Evolutionary conservation across 2,797 vertebrate genomes (phyloP).

Genomic region (Protonibea diacanthus): DNA sequence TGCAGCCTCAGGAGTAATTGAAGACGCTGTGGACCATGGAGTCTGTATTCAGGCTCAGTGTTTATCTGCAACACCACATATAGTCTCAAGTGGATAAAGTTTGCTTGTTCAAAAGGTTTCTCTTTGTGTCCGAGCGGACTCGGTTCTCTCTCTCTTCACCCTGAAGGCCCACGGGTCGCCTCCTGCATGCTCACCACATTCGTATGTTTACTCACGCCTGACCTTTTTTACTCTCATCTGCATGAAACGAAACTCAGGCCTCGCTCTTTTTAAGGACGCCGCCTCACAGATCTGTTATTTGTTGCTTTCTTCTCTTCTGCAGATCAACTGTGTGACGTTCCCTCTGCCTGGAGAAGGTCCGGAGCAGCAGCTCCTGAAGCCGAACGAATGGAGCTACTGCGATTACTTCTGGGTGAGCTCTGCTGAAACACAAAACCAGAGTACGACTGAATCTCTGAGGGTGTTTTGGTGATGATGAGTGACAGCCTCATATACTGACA

Average conservation of each 20-base stretch:
- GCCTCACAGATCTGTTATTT: constrained; percentile 6
- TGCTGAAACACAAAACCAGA: neutral
- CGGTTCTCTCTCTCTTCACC: neutral
- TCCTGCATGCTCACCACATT: constrained; percentile 43
- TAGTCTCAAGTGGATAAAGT: constrained; percentile 25
- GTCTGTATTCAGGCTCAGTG: constrained; percentile 68
- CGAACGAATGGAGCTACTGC: constrained; percentile 98
- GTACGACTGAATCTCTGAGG: too few relatives aligned
- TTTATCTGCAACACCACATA: constrained; percentile 46
- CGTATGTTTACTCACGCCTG: constrained; percentile 52
- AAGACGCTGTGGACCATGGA: constrained; percentile 66
- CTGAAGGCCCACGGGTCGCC: constrained; percentile 45
- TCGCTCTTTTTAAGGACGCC: neutral
- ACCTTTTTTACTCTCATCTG: constrained; percentile 48
- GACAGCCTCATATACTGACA: too few relatives aligned
- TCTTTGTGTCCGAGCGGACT: neutral
- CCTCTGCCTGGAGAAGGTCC: constrained; percentile 92
- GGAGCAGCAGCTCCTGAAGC: constrained; percentile 97
- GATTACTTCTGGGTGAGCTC: constrained; percentile 98
- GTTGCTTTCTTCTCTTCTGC: constrained; percentile 27
- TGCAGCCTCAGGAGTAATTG: constrained; percentile 77
- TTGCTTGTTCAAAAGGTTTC: constrained; percentile 20
- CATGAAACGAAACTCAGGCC: constrained; percentile 9
- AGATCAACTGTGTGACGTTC: constrained; percentile 98
- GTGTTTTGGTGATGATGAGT: too few relatives aligned